Base-by-base conservation (phyloP, 2,797 vertebrate species). In the Morus bassanus region DNA sequence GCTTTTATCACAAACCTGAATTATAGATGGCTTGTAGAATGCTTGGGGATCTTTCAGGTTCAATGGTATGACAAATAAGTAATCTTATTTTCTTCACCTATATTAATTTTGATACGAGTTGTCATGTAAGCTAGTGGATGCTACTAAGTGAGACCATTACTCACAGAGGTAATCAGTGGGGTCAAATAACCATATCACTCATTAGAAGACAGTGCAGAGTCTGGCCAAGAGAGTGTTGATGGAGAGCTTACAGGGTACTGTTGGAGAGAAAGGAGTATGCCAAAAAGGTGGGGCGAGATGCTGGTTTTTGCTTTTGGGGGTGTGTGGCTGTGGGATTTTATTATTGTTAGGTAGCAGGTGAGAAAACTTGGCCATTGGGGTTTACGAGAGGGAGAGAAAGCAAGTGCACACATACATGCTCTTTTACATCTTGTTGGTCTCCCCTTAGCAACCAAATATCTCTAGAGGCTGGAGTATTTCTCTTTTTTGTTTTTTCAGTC, bases 401-500 rank as follows among this genome's bases (percentile, higher is more conserved):
- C 19, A 73, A 78, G 56, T 28, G 21, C 25, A 4, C 0, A 3
- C 13, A 7, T 31, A 21, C 0, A 0, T 86, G 46, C 64, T 79
- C 7, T 67, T 87, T 72, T 31, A 54, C 12, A 43, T 30, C 69
- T 82, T 63, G n/a, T 33, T 75, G 33, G 12, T 73, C 48, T 94
- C 27, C 31, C 48, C 31, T 45, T 30, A 56, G 12, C 45, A 83
- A 39, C 14, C 35, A 78, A 46, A 2, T 70, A 31, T 13, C 72
- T 95, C 77, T 76, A 63, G 93, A 95, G 92, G 57, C 84, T 97
- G 87, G 89, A 95, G 72, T 92, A 63, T 96, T 97, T 96, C 7
- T 98, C 41, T 82, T 45, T 70, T 94, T 96, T 94, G 41, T 95
- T 91, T 97, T 98, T 98, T 84, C 95, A 98, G 98, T 97, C 98